Percentiles rank a stretch among this genome's conserved stretches.
Conservation (phyloP, 2,888 invertebrate species). For the Euphydryas editha region DNA sequence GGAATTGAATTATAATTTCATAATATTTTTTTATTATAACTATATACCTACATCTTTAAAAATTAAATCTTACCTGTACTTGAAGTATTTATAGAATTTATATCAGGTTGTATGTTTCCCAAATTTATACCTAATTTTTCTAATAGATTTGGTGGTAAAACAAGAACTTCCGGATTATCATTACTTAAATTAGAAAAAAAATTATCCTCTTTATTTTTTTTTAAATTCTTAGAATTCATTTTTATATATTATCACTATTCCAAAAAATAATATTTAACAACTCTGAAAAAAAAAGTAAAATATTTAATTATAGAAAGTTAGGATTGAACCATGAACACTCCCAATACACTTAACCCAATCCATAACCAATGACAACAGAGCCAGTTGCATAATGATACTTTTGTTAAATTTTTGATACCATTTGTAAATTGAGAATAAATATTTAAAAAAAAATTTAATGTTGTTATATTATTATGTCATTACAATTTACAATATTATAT, state of each 20-base stretch:
- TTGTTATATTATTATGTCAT: too few species aligned
- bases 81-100: conserved; percentile 11
- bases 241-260: conserved; percentile 17
- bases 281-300: conserved; percentile 38
- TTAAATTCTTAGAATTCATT: conserved; percentile 41
- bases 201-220: conserved; percentile 30
- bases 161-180: conserved; percentile 61
- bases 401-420: conserved; percentile 24
- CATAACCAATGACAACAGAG: conserved; percentile 1
- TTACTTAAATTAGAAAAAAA: conserved; percentile 41
- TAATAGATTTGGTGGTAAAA: conserved; percentile 72
- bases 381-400: not conserved
- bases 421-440: conserved; percentile 19
- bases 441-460: conserved; percentile 31
- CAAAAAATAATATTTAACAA: conserved; percentile 24
- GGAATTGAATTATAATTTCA: not conserved
- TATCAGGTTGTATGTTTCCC: conserved; percentile 47
- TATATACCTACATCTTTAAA: not conserved
- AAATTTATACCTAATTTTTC: conserved; percentile 74
- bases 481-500: not conserved
- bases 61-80: conserved; percentile 26
- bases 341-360: conserved; percentile 17
- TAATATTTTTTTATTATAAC: not conserved
- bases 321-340: conserved; percentile 41
- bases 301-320: conserved; percentile 6